Base-by-base conservation (phyloP, 2,797 vertebrate genomes). In the Chelon auratus region DNA sequence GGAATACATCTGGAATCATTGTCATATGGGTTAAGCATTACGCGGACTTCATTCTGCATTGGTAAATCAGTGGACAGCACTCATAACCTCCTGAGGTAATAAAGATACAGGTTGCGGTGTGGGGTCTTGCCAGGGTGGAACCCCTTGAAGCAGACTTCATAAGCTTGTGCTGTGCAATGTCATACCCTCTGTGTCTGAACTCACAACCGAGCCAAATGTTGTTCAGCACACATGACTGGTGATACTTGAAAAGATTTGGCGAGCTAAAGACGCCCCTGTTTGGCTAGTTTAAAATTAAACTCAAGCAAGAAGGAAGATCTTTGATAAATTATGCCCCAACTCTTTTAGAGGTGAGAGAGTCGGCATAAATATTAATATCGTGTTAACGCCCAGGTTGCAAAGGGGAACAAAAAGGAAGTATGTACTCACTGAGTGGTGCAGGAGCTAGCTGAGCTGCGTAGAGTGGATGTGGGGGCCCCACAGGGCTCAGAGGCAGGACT, bases 1-100 rank as follows among this genome's bases (percentile, higher is more conserved):
- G 94, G 95, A 94, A 95, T 94, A 92, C 92, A 95, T 94, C 92
- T 92, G 93, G 94, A 95, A 94, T 94, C 93, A 94, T 94, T 94
- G 94, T 95, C 93, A 93, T 93, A 92, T 91, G 87, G 95, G 94
- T 94, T 94, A 94, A 94, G 93, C 92, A 92, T 92, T 93, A 92
- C 85, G 81, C 88, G 84, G 93, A 95, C 95, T 95, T 94, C 94
- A 94, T 94, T 94, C 94, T 93, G 92, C 93, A 94, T 95, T 94
- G 94, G 94, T 91, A 95, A 95, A 95, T 95, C 94, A 94, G 95
- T 84, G 91, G 92, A 92, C 91, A 87, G 88, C 91, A 87, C 93
- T 94, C 93, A 90, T 94, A 95, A 94, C 95, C 93, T 77, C 78
- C 68, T 68, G 90, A 87, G 85, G 94, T 93, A 93, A 95, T 94